Percentiles rank a stretch among this genome's conserved stretches.
phyloP scores from a whole-genome alignment of 2,888 invertebrate species.

The Stratiomys singularior region DNA sequence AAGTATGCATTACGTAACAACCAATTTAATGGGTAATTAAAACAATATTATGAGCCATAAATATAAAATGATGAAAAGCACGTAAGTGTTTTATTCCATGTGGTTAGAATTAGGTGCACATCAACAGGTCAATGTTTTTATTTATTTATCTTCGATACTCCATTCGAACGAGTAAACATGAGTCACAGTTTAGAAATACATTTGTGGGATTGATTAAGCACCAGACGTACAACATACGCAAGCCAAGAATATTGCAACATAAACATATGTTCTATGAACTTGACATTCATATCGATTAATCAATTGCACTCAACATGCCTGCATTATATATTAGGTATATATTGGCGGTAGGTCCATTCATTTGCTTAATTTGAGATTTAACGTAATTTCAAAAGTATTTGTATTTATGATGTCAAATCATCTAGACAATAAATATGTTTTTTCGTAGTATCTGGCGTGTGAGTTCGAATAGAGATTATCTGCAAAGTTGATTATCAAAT shows the following conservation, averaged over 20 bases:
- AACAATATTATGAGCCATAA: background rate
- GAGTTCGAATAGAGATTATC: too few relatives aligned
- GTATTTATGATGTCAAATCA: too few relatives aligned
- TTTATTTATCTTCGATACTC: background rate
- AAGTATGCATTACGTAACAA: background rate
- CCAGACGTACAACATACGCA: background rate
- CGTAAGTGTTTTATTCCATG: background rate
- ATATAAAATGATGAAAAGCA: background rate
- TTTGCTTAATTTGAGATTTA: too few relatives aligned
- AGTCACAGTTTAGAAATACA: background rate
- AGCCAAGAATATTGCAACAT: background rate
- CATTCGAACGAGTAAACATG: background rate
- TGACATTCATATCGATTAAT: constrained; percentile 28
- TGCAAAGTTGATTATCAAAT: too few relatives aligned
- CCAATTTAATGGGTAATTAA: background rate
- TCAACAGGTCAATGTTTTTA: constrained; percentile 7
- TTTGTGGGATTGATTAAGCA: background rate
- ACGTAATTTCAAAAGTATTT: too few relatives aligned
- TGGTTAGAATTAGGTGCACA: background rate
- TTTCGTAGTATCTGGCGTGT: too few relatives aligned
- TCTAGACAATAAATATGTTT: too few relatives aligned
- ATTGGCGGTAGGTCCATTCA: too few relatives aligned
- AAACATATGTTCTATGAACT: constrained; percentile 2
- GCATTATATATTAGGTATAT: too few relatives aligned
- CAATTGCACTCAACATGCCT: too few relatives aligned